Percentiles rank a stretch among this genome's conserved stretches.
Conservation (phyloP, 2,113 vertebrate genomes). For the Toxotes chatareus region DNA sequence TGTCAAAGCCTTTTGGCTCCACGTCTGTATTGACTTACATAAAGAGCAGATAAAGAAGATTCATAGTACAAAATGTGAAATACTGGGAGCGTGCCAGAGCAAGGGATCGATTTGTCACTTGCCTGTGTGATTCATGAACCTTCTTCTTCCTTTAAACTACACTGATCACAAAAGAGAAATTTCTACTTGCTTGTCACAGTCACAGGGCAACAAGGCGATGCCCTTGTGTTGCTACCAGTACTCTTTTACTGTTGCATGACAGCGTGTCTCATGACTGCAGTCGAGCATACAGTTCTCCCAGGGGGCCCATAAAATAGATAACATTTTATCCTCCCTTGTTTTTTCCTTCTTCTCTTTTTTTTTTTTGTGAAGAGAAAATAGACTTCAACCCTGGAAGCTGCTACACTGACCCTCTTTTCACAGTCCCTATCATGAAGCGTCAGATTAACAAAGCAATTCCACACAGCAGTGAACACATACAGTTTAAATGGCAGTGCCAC, state of each 20-base stretch:
- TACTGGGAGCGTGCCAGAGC: neutral
- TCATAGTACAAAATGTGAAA: constrained; percentile 25
- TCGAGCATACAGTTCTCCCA: constrained; percentile 41
- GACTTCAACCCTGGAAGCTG: constrained; percentile 57
- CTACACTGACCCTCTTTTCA: constrained; percentile 55
- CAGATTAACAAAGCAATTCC: constrained; percentile 55
- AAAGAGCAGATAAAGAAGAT: constrained; percentile 2
- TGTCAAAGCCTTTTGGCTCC: constrained; percentile 22
- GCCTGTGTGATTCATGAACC: constrained; percentile 64
- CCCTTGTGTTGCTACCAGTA: constrained; percentile 31
- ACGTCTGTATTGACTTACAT: constrained; percentile 14
- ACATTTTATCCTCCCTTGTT: constrained; percentile 37
- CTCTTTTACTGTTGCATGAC: constrained; percentile 40
- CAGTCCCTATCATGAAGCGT: constrained; percentile 7
- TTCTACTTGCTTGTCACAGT: constrained; percentile 52
- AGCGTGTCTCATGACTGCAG: constrained; percentile 32
- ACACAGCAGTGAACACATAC: constrained; percentile 43
- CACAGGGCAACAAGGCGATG: constrained; percentile 34
- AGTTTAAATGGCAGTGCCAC: constrained; percentile 19
- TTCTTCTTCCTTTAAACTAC: constrained; percentile 36
- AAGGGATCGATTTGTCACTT: constrained; percentile 48
- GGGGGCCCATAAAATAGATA: constrained; percentile 41
- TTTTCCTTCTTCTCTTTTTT: neutral
- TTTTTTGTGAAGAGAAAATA: constrained; percentile 44
- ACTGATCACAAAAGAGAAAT: constrained; percentile 50